phyloP scores from a whole-genome alignment of 2,888 invertebrate genomes.

The Oasisia sp. region DNA sequence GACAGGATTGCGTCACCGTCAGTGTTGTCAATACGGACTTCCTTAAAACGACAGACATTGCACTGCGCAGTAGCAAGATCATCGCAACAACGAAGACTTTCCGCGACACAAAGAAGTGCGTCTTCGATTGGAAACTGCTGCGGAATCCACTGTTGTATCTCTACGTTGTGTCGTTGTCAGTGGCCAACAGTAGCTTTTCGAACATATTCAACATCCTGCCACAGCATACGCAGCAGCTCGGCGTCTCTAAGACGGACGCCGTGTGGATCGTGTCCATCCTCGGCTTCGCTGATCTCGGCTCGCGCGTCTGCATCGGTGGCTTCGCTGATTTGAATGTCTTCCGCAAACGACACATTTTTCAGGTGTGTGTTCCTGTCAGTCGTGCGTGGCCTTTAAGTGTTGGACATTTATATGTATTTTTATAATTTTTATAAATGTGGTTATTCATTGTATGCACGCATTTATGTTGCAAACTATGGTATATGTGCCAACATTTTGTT shows the following conservation, averaged over 20 bases:
- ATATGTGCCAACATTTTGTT: background rate
- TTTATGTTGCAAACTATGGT: background rate
- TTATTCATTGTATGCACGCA: background rate
- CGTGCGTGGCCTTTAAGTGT: background rate
- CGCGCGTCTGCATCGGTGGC: conserved; percentile 76
- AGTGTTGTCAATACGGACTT: background rate
- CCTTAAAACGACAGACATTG: background rate
- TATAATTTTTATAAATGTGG: background rate
- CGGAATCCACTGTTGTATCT: conserved; percentile 77
- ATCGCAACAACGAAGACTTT: background rate
- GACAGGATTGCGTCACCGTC: conserved; percentile 7
- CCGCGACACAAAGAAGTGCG: conserved; percentile 73
- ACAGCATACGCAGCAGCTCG: conserved; percentile 76
- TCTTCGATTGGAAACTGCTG: conserved; percentile 64
- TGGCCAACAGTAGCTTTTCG: conserved; percentile 82
- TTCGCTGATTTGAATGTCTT: conserved; percentile 36
- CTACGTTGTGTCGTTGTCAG: conserved; percentile 78
- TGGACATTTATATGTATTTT: background rate
- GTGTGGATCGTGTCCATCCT: conserved; percentile 80
- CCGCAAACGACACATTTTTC: conserved; percentile 28
- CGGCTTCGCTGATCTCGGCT: conserved; percentile 78
- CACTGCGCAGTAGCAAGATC: background rate
- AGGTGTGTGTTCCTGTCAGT: background rate
- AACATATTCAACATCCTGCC: conserved; percentile 81
- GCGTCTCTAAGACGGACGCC: conserved; percentile 72